Percentiles rank a stretch among this genome's conserved stretches.
phyloP scores from a whole-genome alignment of 2,113 vertebrate species.

The Gymnobelideus leadbeateri region DNA sequence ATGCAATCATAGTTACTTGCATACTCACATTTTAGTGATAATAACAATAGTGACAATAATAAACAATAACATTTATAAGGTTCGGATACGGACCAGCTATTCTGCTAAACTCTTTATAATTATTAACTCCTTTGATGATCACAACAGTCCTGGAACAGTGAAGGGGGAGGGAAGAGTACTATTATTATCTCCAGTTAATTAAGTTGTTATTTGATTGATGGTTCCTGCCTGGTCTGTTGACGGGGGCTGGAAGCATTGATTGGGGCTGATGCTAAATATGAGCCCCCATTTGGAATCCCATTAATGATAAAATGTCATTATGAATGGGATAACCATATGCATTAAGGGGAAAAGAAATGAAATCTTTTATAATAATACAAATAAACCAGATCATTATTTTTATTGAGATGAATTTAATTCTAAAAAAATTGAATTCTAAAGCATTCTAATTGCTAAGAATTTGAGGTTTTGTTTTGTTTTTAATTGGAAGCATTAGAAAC shows the following conservation, averaged over 20 bases:
- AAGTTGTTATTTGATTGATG: neutral
- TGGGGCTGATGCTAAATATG: neutral
- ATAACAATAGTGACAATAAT: neutral
- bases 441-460: neutral
- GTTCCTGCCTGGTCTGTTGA: neutral
- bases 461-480: neutral
- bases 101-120: neutral
- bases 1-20: neutral
- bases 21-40: neutral
- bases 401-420: neutral
- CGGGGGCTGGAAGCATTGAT: neutral
- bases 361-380: neutral
- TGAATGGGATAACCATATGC: neutral
- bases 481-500: neutral
- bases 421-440: neutral
- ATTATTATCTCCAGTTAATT: neutral
- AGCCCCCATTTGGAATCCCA: neutral
- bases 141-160: neutral
- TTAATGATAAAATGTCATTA: neutral
- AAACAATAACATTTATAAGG: neutral
- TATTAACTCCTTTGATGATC: neutral
- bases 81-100: neutral
- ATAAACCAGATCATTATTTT: neutral
- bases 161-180: neutral
- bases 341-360: neutral